These are phyloP conservation scores for Pteropus alecto DNA, from an alignment of 2,113 vertebrate species.

Conservation along the genomic window DNA sequence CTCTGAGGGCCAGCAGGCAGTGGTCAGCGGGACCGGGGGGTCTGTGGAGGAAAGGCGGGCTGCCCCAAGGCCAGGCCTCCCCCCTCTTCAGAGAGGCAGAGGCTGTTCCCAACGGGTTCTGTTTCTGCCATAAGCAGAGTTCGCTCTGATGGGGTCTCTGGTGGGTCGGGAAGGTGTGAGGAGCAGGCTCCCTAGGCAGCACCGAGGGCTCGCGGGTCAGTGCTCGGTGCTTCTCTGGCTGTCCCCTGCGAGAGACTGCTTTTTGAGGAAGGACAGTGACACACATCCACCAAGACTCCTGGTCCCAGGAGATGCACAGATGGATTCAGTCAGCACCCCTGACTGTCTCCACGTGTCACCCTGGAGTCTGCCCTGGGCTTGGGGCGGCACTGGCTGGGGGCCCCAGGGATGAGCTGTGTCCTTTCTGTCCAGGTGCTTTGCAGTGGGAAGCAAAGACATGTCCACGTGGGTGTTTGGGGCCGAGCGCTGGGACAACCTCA, in stretches of 20 bases:
- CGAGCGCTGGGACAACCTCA: constrained; percentile 95
- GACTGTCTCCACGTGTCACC: no score
- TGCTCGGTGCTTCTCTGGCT: no score
- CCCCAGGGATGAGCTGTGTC: not conserved
- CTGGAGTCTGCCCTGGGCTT: no score
- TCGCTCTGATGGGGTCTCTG: fast-evolving
- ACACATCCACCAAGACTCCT: fast-evolving
- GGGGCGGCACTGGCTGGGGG: fast-evolving
- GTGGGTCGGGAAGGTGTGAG: not conserved
- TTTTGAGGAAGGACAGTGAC: no score
- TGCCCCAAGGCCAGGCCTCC: not conserved
- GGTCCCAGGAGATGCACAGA: not conserved
- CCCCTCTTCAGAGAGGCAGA: fast-evolving
- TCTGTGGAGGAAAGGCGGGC: not conserved
- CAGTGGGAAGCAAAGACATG: constrained; percentile 96
- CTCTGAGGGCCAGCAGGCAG: no score
- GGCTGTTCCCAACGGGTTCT: no score
- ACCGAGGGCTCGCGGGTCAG: not conserved
- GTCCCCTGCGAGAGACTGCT: not conserved
- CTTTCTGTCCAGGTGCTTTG: constrained; percentile 90
- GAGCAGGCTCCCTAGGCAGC: not conserved
- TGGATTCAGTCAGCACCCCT: fast-evolving
- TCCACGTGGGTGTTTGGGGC: constrained; percentile 98
- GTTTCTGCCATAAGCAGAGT: not conserved
- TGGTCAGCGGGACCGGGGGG: no score